Percentiles rank a stretch among this genome's conserved stretches.
Evolutionary conservation across 2,888 invertebrate species (phyloP).

Genomic region (Acheta domesticus): DNA sequence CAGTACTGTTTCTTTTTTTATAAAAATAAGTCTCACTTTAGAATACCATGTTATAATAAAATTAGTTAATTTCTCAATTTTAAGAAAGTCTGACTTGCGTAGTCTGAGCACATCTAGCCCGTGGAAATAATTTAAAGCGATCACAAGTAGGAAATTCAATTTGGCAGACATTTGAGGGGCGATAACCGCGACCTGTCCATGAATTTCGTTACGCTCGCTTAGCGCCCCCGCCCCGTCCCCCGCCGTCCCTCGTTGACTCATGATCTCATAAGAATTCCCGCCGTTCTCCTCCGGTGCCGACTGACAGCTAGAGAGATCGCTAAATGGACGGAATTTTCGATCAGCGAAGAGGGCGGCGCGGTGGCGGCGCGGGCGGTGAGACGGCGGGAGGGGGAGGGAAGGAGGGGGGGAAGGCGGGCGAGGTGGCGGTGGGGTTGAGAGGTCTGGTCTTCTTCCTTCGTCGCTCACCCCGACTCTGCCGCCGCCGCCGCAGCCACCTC

Average conservation of each 20-base stretch:
- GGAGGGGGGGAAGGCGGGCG: no score
- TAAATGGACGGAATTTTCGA: background rate
- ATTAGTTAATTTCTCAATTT: no score
- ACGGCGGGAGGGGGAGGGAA: no score
- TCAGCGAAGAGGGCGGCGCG: background rate
- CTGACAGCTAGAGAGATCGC: background rate
- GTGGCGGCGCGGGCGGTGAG: no score
- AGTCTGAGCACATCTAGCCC: background rate
- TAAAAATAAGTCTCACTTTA: no score
- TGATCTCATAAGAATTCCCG: conserved; percentile 18
- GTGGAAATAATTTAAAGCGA: background rate
- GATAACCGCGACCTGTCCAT: background rate
- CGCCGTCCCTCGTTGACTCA: background rate
- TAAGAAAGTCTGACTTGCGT: no score
- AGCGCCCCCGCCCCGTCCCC: background rate
- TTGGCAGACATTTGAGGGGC: background rate
- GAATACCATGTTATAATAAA: no score
- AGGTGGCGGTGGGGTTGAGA: no score
- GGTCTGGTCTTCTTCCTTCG: no score
- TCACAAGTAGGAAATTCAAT: background rate
- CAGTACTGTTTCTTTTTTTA: no score
- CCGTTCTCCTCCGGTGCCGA: background rate
- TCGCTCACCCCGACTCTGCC: no score
- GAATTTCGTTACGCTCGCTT: conserved; percentile 3
- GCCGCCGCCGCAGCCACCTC: no score